Evolutionary conservation across 2,113 vertebrate species (phyloP).

Genomic region (Microtus richardsoni): DNA sequence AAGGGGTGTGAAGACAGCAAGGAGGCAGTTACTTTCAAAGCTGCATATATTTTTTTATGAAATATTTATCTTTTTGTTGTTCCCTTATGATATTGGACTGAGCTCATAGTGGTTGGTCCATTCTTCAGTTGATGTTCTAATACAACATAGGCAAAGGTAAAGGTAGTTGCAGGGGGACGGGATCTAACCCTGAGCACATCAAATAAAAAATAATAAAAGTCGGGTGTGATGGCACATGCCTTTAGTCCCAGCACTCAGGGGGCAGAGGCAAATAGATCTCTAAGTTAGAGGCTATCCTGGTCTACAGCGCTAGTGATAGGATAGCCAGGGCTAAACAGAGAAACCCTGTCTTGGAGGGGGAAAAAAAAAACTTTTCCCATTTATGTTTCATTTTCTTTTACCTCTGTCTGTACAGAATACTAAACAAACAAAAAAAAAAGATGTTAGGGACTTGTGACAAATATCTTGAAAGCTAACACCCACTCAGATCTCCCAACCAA

Average conservation of each 20-base stretch:
- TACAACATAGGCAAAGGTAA: background rate
- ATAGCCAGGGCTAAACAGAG: background rate
- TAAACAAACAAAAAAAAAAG: background rate
- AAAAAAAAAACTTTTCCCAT: background rate
- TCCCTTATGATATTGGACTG: background rate
- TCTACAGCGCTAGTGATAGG: background rate
- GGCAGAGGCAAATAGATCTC: background rate
- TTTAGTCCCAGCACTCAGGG: background rate
- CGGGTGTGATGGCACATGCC: background rate
- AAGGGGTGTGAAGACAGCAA: rapidly evolving
- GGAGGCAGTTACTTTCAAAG: background rate
- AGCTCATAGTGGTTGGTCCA: background rate
- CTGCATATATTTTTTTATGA: background rate
- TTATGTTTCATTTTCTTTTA: background rate
- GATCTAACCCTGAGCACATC: background rate
- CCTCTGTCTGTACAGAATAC: background rate
- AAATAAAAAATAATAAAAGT: background rate
- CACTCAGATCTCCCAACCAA: too few relatives aligned
- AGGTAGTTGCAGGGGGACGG: background rate
- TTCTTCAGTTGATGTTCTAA: background rate
- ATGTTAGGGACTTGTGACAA: background rate
- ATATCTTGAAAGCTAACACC: background rate
- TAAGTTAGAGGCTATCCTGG: background rate
- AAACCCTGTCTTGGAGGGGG: background rate
- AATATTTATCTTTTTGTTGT: background rate